Base-by-base conservation (phyloP, 2,797 vertebrate genomes). In the Thunnus albacares region DNA sequence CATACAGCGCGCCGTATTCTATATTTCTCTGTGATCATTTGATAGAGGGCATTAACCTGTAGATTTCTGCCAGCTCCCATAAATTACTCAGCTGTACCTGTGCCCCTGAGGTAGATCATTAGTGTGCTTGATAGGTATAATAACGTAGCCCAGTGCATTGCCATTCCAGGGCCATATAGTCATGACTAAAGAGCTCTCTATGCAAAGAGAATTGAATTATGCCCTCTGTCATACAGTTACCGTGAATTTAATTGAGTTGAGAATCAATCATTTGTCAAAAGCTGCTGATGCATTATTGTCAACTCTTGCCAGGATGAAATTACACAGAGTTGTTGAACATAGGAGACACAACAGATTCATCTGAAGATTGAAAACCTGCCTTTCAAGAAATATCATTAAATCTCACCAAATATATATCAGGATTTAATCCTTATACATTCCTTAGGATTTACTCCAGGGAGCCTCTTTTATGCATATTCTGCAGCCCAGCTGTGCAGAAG, bases 41-140 rank as follows among this genome's bases (percentile, higher is more conserved):
- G 80, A 94, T 91, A 72, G 84, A 90, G 80, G 82, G 86, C 86
- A 84, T 92, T 90, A 91, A 93, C 91, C 88, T 90, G 87, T 76
- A 85, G 85, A 87, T 86, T 90, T 78, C 83, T 90, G 84, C 80
- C 79, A 52, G 79, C 75, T 63, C 84, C 86, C 78, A 90, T 92
- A 87, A 91, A 93, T 93, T 86, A 91, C 85, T 70, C 9, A 28
- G 70, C 68, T 63, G 64, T 90, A 87, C 84, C 85, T 79, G 77
- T 81, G 88, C 81, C 87, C 84, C 83, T 63, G 87, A 89, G 89
- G 84, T 87, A 79, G 74, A 90, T 92, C 83, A 93, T 92, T 91
- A 89, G 79, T 80, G 89, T 85, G 87, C 83, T 89, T 93, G 90
- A 92, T 90, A 79, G 90, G 89, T 90, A 80, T 92, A 92, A 91